A percentile compares a stretch with the other conserved stretches of the same genome.
These are phyloP conservation scores for Micronycteris hirsuta DNA, from an alignment of 2,113 vertebrate species.

Conservation along the genomic window DNA sequence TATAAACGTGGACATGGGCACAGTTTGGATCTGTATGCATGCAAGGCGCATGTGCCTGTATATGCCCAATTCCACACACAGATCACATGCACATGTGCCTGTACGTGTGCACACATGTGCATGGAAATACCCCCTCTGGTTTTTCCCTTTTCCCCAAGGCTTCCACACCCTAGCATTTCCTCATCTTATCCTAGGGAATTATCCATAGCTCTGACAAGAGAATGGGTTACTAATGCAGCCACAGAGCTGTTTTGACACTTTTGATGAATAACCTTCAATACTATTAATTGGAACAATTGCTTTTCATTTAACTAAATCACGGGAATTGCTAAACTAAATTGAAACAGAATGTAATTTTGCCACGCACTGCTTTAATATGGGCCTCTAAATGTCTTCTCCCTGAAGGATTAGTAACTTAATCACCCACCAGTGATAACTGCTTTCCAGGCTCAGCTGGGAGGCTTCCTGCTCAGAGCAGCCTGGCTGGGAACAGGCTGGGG, in stretches of 20 bases:
- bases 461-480: conserved; percentile 78
- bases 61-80: neutral
- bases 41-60: neutral
- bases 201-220: conserved; percentile 85
- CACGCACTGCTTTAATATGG: conserved; percentile 84
- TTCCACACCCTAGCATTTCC: conserved; percentile 59
- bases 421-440: conserved; percentile 90
- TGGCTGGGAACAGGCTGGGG: conserved; percentile 73
- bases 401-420: conserved; percentile 91
- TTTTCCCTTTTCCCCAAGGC: conserved; percentile 5
- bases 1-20: neutral
- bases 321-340: conserved; percentile 89
- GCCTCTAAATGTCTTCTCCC: conserved; percentile 89
- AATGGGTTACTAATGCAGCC: conserved; percentile 88
- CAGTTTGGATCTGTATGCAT: neutral
- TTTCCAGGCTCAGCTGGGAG: conserved; percentile 86
- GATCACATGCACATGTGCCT: neutral
- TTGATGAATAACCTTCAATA: conserved; percentile 94
- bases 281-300: conserved; percentile 94
- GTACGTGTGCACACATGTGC: neutral
- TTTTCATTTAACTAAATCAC: conserved; percentile 93
- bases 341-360: conserved; percentile 89
- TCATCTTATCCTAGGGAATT: conserved; percentile 78
- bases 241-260: conserved; percentile 88
- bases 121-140: neutral